Evolutionary conservation across 2,888 invertebrate species (phyloP).

Genomic region (Acrobasis repandana): DNA sequence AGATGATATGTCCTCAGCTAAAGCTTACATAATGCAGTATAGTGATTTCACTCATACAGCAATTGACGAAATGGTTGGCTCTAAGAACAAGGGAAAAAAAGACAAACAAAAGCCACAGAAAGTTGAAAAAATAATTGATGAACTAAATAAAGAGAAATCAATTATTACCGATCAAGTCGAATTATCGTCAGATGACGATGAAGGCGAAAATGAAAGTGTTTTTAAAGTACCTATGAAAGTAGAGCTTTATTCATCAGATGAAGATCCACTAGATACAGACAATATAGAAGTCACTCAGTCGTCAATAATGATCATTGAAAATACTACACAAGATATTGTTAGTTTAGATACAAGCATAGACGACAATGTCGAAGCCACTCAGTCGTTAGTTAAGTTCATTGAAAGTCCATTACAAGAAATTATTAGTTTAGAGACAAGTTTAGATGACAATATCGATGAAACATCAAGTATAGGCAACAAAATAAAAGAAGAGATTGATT

Average conservation of each 20-base stretch:
- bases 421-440: slow-evolving; percentile 55
- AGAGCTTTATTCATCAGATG: slow-evolving; percentile 15
- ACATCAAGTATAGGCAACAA: slow-evolving; percentile 16
- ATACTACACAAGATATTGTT: slow-evolving; percentile 50
- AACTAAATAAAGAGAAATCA: slow-evolving; percentile 63
- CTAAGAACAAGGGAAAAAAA: slow-evolving; percentile 46
- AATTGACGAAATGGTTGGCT: slow-evolving; percentile 82
- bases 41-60: slow-evolving; percentile 88
- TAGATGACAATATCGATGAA: slow-evolving; percentile 41
- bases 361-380: slow-evolving; percentile 45
- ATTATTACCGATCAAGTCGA: slow-evolving; percentile 61
- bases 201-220: slow-evolving; percentile 39
- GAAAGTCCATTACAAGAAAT: slow-evolving; percentile 51
- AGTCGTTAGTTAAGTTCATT: slow-evolving; percentile 56
- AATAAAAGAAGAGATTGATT: slow-evolving; percentile 44
- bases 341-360: slow-evolving; percentile 56
- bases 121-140: slow-evolving; percentile 62
- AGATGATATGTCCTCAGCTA: slow-evolving; percentile 81
- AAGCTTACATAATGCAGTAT: slow-evolving; percentile 89
- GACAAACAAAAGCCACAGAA: slow-evolving; percentile 46
- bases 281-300: slow-evolving; percentile 46
- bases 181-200: slow-evolving; percentile 55
- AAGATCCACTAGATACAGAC: slow-evolving; percentile 26
- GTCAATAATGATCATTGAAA: slow-evolving; percentile 58
- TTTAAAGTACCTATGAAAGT: slow-evolving; percentile 21